Base-by-base conservation (phyloP, 2,113 vertebrate species). In the Tenrec ecaudatus region DNA sequence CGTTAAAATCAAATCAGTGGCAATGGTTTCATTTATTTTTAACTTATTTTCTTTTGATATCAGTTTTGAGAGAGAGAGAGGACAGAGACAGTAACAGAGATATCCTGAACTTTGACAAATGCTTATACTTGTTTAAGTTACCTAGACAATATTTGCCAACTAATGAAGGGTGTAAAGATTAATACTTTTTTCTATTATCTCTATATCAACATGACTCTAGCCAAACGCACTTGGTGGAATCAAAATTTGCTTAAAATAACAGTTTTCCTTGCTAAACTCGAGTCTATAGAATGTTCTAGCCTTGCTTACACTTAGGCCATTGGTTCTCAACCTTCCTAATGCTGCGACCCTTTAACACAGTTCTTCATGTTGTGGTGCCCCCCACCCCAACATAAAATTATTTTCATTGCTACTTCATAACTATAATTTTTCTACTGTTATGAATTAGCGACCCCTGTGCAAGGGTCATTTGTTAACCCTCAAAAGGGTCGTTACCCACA, bases 221-320 rank as follows among this genome's bases (percentile, higher is more conserved):
- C 20, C n/a, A 77, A 31, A 83, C 66, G 17, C 66, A n/a, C 17
- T 47, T 62, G 4, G 5, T 94, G 27, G 69, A 85, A 68, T 11
- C 36, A 16, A 88, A 84, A 78, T 17, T 81, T 88, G 27, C 36
- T 84, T 88, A 86, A 86, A n/a, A 4, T 40, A 36, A 75, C 81
- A 75, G 22, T 47, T 92, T 86, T 75, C 10, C 36, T 86, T 27
- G 0, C 69, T 84, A 86, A 73, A 53, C 77, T 62, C 73, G 29
- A 92, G 75, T 60, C 9, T 81, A 20, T 7, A 78, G 58, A 75
- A 84, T 68, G 9, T 58, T 10, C 57, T 11, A 82, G 75, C 0
- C 40, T 68, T 66, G 60, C 66, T 93, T 89, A 53, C 47, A 2
- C 47, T 53, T 53, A 53, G 9, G 4, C 47, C 47, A 53, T 5